phyloP scores from a whole-genome alignment of 2,888 invertebrate genomes.

The Anthophora plumipes region DNA sequence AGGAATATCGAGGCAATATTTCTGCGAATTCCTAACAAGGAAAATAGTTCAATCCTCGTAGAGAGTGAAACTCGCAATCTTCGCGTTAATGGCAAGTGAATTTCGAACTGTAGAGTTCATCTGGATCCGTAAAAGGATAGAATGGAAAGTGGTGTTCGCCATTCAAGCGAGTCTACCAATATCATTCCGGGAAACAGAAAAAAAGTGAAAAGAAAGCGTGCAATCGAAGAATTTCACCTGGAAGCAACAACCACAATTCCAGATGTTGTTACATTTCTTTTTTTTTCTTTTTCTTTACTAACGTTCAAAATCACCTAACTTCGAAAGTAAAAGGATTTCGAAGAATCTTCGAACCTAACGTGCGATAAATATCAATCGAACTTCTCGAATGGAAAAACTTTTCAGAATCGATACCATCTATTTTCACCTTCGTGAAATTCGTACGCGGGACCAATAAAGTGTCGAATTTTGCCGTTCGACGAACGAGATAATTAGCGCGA shows the following conservation, averaged over 20 bases:
- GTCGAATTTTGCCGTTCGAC: conserved; percentile 6
- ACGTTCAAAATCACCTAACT: not conserved
- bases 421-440: not conserved
- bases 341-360: not conserved
- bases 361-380: not conserved
- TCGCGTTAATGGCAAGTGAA: not conserved
- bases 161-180: conserved; percentile 16
- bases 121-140: conserved; percentile 10
- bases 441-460: not conserved
- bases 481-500: conserved; percentile 42
- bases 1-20: too few species aligned
- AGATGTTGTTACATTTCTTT: not conserved
- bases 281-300: not conserved
- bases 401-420: not conserved
- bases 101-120: not conserved
- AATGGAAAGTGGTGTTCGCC: conserved; percentile 27
- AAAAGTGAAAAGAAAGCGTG: conserved; percentile 18
- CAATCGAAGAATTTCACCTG: conserved; percentile 22
- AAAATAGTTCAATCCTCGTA: not conserved
- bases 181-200: not conserved
- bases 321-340: not conserved
- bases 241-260: not conserved
- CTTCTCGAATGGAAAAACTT: not conserved
- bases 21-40: too few species aligned
- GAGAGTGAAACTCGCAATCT: not conserved